phyloP scores from a whole-genome alignment of 1,140 invertebrate genomes.

The Cyclargus thomasi region DNA sequence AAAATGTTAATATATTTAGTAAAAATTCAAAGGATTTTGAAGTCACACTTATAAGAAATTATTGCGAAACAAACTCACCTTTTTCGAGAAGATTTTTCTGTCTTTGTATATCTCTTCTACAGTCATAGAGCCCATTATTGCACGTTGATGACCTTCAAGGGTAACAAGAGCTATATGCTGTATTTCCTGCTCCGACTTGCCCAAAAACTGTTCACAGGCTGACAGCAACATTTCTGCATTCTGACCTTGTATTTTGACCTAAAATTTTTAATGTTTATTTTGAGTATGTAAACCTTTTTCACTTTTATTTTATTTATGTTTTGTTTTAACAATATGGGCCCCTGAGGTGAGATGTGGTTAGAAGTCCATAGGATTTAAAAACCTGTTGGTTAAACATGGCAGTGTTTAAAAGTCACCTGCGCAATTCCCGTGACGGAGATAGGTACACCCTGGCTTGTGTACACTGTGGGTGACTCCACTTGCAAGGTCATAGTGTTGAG shows the following conservation, averaged over 20 bases:
- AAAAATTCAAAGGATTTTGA: no score
- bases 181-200: constrained; percentile 92
- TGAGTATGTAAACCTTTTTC: background rate
- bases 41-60: no score
- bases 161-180: constrained; percentile 96
- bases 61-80: constrained; percentile 63
- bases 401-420: constrained; percentile 79
- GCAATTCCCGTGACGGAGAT: constrained; percentile 98
- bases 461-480: constrained; percentile 93
- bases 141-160: constrained; percentile 96
- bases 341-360: no score
- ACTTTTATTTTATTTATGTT: background rate
- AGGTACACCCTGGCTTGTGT: constrained; percentile 96
- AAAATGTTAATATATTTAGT: background rate
- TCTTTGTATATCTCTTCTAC: constrained; percentile 99
- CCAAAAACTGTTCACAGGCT: constrained; percentile 97
- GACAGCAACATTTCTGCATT: constrained; percentile 97
- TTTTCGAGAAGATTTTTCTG: constrained; percentile 98
- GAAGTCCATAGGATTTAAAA: no score
- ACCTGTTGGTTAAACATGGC: no score
- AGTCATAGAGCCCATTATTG: constrained; percentile 99
- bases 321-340: no score
- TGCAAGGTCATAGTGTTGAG: constrained; percentile 97
- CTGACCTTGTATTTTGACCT: constrained; percentile 98
- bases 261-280: constrained; percentile 22